phyloP scores from a whole-genome alignment of 2,888 invertebrate species.

The Erpobdella octoculata region DNA sequence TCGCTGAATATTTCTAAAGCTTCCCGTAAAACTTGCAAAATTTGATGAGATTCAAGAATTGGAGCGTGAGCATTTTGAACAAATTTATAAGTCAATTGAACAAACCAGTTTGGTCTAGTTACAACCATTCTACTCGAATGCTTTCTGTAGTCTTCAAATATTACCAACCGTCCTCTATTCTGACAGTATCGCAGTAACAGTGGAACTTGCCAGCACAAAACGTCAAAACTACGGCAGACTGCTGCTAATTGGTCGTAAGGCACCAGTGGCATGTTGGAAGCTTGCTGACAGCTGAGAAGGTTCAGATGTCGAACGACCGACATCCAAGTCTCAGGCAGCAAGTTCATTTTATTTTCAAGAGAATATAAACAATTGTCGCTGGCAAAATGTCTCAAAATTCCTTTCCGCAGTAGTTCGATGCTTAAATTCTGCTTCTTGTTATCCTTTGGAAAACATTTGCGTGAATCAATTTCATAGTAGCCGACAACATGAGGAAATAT shows the following conservation, averaged over 20 bases:
- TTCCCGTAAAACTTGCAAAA: too few species aligned
- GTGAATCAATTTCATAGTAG: conserved; percentile 38
- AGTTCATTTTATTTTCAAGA: conserved; percentile 30
- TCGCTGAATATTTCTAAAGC: conserved; percentile 1
- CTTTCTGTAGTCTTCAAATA: conserved; percentile 32
- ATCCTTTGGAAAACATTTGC: conserved; percentile 38
- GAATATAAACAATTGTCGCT: conserved; percentile 27
- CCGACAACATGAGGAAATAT: conserved; percentile 36
- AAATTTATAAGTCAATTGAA: conserved; percentile 33
- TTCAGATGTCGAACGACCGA: conserved; percentile 36
- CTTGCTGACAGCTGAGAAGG: conserved; percentile 31
- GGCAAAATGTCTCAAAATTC: conserved; percentile 34
- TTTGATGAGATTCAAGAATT: conserved; percentile 31
- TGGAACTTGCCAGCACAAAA: conserved; percentile 30
- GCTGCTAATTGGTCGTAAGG: conserved; percentile 37
- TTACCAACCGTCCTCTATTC: conserved; percentile 36
- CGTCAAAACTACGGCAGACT: conserved; percentile 38
- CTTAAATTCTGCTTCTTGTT: conserved; percentile 38
- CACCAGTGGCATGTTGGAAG: conserved; percentile 35
- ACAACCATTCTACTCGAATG: conserved; percentile 35
- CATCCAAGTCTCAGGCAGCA: conserved; percentile 37
- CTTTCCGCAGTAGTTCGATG: conserved; percentile 38
- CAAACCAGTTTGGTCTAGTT: conserved; percentile 38
- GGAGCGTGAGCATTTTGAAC: conserved; percentile 35
- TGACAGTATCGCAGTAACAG: conserved; percentile 37